Evolutionary conservation across 1,140 invertebrate genomes (phyloP).

Genomic region (Papilio aristodemus): DNA sequence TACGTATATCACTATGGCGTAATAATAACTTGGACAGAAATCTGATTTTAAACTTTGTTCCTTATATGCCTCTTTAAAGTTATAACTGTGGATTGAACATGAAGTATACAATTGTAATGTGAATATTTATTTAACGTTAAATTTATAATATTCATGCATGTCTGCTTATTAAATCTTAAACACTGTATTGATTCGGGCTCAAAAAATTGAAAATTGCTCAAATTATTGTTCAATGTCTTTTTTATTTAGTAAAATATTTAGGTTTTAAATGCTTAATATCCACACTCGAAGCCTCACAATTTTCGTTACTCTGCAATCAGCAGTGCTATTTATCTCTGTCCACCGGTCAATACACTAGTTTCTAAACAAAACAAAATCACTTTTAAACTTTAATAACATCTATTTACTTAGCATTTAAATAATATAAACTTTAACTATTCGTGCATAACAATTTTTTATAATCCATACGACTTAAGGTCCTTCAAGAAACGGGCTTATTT

Average conservation of each 20-base stretch:
- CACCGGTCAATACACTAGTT: neutral
- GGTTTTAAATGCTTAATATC: neutral
- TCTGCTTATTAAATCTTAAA: too few relatives aligned
- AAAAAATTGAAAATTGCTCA: too few relatives aligned
- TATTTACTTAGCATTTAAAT: constrained; percentile 17
- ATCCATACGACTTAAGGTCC: too few relatives aligned
- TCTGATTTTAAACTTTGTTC: constrained; percentile 8
- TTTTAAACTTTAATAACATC: neutral
- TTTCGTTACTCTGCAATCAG: neutral
- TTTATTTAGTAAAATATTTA: neutral
- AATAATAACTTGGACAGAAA: constrained; percentile 3
- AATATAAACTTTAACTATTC: constrained; percentile 6
- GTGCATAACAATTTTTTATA: too few relatives aligned
- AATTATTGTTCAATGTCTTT: too few relatives aligned
- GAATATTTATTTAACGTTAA: neutral
- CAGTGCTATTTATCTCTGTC: neutral
- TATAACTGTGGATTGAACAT: neutral
- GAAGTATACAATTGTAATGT: neutral
- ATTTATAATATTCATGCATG: neutral
- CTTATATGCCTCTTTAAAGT: neutral
- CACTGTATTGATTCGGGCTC: too few relatives aligned
- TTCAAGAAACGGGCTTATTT: too few relatives aligned
- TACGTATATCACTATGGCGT: neutral
- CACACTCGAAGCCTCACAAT: constrained; percentile 1
- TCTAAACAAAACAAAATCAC: constrained; percentile 13